Conservation (phyloP, 2,888 invertebrate species). For the Parapristionchus giblindavisi region DNA sequence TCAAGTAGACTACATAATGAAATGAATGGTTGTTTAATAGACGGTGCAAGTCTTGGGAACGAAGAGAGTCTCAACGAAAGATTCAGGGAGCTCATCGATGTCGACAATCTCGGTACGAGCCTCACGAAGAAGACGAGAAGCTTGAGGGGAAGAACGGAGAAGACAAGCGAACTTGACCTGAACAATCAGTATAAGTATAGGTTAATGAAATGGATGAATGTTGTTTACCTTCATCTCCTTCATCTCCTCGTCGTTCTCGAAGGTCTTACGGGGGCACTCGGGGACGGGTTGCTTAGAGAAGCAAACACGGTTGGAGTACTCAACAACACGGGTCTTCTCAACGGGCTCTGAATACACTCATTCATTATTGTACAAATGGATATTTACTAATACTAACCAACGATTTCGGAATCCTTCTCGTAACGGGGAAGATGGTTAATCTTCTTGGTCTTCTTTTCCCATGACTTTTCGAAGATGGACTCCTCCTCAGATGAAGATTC, state of each 20-base stretch:
- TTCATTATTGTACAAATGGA: background rate
- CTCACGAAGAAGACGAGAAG: slow-evolving; percentile 21
- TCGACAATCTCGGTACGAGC: slow-evolving; percentile 23
- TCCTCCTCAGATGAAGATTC: background rate
- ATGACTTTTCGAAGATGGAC: background rate
- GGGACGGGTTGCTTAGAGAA: slow-evolving; percentile 60
- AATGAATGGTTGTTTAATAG: slow-evolving; percentile 11
- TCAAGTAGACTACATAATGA: too few relatives aligned
- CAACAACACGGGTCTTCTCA: slow-evolving; percentile 56
- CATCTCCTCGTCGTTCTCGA: background rate
- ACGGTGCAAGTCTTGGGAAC: slow-evolving; percentile 27
- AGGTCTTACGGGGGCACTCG: slow-evolving; percentile 47
- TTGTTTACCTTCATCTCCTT: background rate
- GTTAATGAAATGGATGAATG: background rate
- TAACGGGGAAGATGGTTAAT: background rate
- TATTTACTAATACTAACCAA: slow-evolving; percentile 8
- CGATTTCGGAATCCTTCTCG: slow-evolving; percentile 20
- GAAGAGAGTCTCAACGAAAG: slow-evolving; percentile 15
- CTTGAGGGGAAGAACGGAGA: background rate
- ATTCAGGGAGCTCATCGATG: slow-evolving; percentile 1
- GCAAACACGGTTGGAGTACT: slow-evolving; percentile 59
- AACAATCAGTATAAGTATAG: background rate
- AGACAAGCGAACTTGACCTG: slow-evolving; percentile 32
- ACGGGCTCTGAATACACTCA: slow-evolving; percentile 51
- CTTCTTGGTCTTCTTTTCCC: slow-evolving; percentile 35